Evolutionary conservation across 92 coral and sea anemone species (phyloP).

Genomic region (Anthopleura xanthogrammica): DNA sequence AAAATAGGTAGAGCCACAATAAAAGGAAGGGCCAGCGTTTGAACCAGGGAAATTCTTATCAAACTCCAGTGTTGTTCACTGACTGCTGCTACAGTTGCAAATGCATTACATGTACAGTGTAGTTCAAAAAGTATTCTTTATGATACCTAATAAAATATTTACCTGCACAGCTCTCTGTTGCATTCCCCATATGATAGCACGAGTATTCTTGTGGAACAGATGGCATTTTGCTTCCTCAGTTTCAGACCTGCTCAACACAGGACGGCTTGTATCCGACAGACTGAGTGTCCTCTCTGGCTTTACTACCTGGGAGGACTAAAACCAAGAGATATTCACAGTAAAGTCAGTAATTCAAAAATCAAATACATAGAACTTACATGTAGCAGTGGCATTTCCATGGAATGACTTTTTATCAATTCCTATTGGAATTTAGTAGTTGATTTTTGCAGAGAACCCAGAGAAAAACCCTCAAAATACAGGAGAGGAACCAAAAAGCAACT

Average conservation of each 20-base stretch:
- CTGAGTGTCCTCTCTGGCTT: constrained; percentile 11
- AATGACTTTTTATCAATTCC: no score
- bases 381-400: no score
- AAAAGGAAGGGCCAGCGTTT: no score
- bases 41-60: no score
- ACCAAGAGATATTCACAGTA: not conserved
- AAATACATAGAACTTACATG: no score
- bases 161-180: constrained; percentile 98
- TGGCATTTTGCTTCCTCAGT: constrained; percentile 24
- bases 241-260: constrained; percentile 7
- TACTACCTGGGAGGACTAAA: constrained; percentile 10
- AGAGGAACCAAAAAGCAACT: no score
- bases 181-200: constrained; percentile 94
- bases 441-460: no score
- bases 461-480: no score
- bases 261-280: constrained; percentile 1
- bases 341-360: not conserved
- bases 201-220: constrained; percentile 72
- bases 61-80: no score
- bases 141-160: not conserved
- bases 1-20: no score
- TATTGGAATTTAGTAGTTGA: no score
- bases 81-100: no score
- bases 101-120: not conserved
- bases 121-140: not conserved